Evolutionary conservation across 2,888 invertebrate genomes (phyloP).

Genomic region (Napeogenes inachia): DNA sequence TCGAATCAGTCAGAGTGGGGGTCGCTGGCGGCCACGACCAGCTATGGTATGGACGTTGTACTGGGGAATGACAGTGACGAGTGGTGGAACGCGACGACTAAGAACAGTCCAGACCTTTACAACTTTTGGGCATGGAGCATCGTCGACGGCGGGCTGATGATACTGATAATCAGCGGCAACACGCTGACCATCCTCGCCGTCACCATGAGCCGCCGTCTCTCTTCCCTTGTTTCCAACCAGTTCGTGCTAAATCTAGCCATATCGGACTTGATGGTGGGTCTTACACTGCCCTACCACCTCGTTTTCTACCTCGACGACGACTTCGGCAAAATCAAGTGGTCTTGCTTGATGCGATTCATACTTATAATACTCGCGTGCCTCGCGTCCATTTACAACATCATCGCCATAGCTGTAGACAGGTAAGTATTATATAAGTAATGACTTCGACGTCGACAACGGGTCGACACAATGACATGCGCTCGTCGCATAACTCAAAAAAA

Average conservation of each 20-base stretch:
- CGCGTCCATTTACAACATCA: slow-evolving; percentile 87
- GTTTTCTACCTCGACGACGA: slow-evolving; percentile 82
- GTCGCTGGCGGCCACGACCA: slow-evolving; percentile 70
- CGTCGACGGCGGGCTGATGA: slow-evolving; percentile 80
- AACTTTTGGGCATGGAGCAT: slow-evolving; percentile 80
- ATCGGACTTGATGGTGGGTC: slow-evolving; percentile 87
- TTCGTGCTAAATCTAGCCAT: slow-evolving; percentile 88
- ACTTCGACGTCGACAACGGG: not conserved
- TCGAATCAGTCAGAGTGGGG: slow-evolving; percentile 63
- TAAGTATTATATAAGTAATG: slow-evolving; percentile 36
- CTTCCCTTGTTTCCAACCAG: slow-evolving; percentile 84
- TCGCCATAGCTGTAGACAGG: slow-evolving; percentile 87
- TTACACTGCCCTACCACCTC: slow-evolving; percentile 87
- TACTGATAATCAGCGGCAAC: slow-evolving; percentile 84
- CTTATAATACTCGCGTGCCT: slow-evolving; percentile 86
- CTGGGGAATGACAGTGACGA: slow-evolving; percentile 61
- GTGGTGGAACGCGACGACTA: slow-evolving; percentile 58
- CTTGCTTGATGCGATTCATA: slow-evolving; percentile 84
- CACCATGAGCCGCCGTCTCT: slow-evolving; percentile 81
- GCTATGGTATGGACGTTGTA: slow-evolving; percentile 74
- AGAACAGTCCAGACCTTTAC: slow-evolving; percentile 53
- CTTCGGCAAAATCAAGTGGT: slow-evolving; percentile 78
- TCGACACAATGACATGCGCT: not conserved
- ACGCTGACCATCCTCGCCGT: slow-evolving; percentile 86
- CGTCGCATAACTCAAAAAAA: slow-evolving; percentile 10